Percentiles rank a stretch among this genome's conserved stretches.
Conservation (phyloP, 2,113 vertebrate genomes). For the chimpanzee (Pan troglodytes) region DNA sequence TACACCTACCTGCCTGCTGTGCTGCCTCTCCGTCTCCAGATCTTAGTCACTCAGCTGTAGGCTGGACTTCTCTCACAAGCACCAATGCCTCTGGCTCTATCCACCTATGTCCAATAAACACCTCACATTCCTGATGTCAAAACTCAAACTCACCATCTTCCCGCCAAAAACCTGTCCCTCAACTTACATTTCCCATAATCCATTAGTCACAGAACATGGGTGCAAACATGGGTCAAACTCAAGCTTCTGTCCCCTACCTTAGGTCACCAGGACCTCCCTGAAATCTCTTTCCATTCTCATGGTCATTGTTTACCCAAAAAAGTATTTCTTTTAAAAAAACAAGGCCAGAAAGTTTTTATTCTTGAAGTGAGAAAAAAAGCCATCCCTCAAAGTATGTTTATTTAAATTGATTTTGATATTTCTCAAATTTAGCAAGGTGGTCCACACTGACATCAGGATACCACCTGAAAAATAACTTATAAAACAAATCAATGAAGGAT, state of each 20-base stretch:
- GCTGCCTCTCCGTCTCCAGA: not conserved
- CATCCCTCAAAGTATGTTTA: not conserved
- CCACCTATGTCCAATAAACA: not conserved
- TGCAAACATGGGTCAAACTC: not conserved
- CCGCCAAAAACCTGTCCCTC: not conserved
- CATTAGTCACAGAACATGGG: not conserved
- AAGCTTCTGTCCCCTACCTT: not conserved
- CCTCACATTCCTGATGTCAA: not conserved
- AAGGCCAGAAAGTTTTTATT: not conserved
- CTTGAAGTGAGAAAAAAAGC: not conserved
- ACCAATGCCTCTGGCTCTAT: not conserved
- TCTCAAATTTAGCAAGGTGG: conserved; percentile 3
- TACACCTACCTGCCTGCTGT: accelerated
- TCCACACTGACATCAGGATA: not conserved
- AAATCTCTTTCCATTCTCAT: not conserved
- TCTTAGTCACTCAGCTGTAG: not conserved
- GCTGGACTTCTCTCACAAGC: not conserved
- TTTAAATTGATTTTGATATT: conserved; percentile 6
- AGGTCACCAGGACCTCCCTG: not conserved
- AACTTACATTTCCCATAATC: not conserved
- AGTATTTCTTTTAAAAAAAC: not conserved
- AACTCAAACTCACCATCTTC: not conserved
- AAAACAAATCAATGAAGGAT: not conserved
- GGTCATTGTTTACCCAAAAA: not conserved
- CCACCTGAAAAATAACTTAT: not conserved